A percentile compares a stretch with the other conserved stretches of the same genome.
Evolutionary conservation across 2,797 vertebrate genomes (phyloP).

Genomic region (Molossus alvarezi): DNA sequence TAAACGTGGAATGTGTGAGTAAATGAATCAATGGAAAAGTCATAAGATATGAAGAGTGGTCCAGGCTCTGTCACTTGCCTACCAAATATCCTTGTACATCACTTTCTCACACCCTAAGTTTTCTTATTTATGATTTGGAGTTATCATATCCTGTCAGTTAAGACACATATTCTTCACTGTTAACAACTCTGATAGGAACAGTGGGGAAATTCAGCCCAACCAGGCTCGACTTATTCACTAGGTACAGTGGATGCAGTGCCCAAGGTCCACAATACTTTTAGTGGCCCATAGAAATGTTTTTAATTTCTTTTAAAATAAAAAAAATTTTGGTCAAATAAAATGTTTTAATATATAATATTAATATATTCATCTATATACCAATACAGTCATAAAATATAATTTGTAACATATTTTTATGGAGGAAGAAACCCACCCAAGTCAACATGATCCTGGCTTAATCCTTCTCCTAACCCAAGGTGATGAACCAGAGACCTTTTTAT

Average conservation of each 20-base stretch:
- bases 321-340: background rate
- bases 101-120: background rate
- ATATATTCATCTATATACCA: background rate
- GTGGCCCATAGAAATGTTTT: background rate
- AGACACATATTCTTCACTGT: background rate
- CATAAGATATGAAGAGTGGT: background rate
- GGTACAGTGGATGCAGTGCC: background rate
- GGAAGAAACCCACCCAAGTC: background rate
- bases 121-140: background rate
- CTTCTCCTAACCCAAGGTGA: background rate
- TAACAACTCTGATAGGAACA: background rate
- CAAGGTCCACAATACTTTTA: background rate
- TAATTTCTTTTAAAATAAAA: constrained; percentile 44
- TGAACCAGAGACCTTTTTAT: background rate
- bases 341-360: background rate
- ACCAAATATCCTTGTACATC: background rate
- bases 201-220: background rate
- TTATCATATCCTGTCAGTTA: background rate
- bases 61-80: background rate
- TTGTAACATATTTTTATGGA: background rate
- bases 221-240: background rate
- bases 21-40: background rate
- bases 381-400: constrained; percentile 3
- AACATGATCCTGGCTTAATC: background rate
- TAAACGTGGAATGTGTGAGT: background rate